Evolutionary conservation across 2,888 invertebrate species (phyloP).

Genomic region (Prosopocoilus inquinatus): DNA sequence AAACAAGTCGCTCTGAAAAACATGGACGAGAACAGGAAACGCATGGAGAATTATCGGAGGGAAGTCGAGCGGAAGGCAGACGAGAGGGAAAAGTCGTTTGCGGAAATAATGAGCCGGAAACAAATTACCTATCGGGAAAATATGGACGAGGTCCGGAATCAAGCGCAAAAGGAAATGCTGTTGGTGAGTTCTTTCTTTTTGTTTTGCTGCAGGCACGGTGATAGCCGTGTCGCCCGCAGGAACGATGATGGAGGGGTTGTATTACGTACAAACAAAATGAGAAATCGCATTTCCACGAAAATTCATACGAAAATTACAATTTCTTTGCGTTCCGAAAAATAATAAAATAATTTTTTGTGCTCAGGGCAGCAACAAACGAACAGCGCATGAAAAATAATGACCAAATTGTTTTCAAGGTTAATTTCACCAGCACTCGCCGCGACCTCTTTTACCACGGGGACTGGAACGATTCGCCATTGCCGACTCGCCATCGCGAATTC

Average conservation of each 20-base stretch:
- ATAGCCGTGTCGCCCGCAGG: background rate
- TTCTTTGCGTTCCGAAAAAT: too few relatives aligned
- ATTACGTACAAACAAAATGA: too few relatives aligned
- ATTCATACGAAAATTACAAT: too few relatives aligned
- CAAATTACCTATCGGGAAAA: constrained; percentile 15
- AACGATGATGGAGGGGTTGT: background rate
- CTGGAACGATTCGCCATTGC: too few relatives aligned
- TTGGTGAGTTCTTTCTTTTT: constrained; percentile 16
- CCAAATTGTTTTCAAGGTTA: too few relatives aligned
- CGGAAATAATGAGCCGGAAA: constrained; percentile 13
- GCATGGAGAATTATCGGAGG: constrained; percentile 1
- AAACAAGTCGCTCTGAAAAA: background rate
- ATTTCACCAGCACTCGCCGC: too few relatives aligned
- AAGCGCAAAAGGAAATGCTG: constrained; percentile 19
- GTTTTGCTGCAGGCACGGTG: background rate
- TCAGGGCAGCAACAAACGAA: too few relatives aligned
- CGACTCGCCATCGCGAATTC: too few relatives aligned
- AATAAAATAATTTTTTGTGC: too few relatives aligned
- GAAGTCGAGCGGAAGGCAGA: constrained; percentile 15
- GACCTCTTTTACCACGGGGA: too few relatives aligned
- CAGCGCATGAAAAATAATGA: too few relatives aligned
- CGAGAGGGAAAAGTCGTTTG: constrained; percentile 17
- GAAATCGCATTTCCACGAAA: too few relatives aligned
- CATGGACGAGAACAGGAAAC: constrained; percentile 4
- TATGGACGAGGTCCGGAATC: constrained; percentile 9